Evolutionary conservation across 2,888 invertebrate genomes (phyloP).

Genomic region (Diarsia brunnea): DNA sequence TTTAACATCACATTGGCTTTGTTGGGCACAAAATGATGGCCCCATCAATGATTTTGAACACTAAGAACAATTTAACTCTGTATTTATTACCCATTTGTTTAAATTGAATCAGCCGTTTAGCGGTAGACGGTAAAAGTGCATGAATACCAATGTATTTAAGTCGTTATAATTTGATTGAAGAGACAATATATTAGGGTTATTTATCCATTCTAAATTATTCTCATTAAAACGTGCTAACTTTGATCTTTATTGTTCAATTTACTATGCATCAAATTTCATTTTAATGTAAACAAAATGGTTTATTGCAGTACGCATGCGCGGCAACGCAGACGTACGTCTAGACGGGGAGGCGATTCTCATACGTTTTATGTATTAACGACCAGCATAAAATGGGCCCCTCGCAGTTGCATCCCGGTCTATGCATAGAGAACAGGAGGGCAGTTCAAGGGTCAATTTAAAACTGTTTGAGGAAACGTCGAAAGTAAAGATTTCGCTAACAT

Average conservation of each 20-base stretch:
- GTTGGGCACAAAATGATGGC: conserved; percentile 43
- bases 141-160: conserved; percentile 47
- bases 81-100: conserved; percentile 57
- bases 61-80: conserved; percentile 39
- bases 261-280: conserved; percentile 63
- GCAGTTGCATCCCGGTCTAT: conserved; percentile 48
- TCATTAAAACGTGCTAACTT: conserved; percentile 54
- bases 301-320: conserved; percentile 78
- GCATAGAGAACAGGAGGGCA: conserved; percentile 27
- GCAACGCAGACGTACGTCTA: conserved; percentile 81
- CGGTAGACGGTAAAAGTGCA: conserved; percentile 33
- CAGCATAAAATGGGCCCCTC: conserved; percentile 67
- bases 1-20: conserved; percentile 45
- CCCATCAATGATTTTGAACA: conserved; percentile 32
- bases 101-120: conserved; percentile 47
- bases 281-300: conserved; percentile 66
- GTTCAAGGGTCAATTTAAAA: conserved; percentile 62
- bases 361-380: conserved; percentile 66
- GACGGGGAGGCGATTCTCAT: conserved; percentile 79
- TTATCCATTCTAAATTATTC: conserved; percentile 45
- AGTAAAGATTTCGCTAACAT: conserved; percentile 76
- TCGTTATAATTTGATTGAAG: conserved; percentile 56
- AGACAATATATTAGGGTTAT: conserved; percentile 26
- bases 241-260: conserved; percentile 61
- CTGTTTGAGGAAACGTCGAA: conserved; percentile 66